phyloP scores from a whole-genome alignment of 1,140 invertebrate genomes.

The honey bee (Apis mellifera) region DNA sequence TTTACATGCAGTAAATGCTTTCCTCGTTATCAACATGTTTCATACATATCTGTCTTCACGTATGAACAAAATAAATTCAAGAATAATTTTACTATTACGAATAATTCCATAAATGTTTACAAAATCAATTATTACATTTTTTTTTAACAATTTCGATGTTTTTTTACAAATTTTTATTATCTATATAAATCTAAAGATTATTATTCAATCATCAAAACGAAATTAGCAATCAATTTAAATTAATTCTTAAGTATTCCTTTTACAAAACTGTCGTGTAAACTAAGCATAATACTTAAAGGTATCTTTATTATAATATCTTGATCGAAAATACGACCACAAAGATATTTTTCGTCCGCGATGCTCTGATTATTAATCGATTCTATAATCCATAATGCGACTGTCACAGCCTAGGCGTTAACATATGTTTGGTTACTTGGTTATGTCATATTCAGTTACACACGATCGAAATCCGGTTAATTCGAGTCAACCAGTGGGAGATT shows the following conservation, averaged over 20 bases:
- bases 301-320: not conserved
- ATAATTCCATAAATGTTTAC: too few species aligned
- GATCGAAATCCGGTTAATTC: not conserved
- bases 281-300: not conserved
- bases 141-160: too few species aligned
- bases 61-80: too few species aligned
- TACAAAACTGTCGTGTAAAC: not conserved
- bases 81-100: too few species aligned
- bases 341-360: not conserved
- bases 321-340: not conserved
- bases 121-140: too few species aligned
- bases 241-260: not conserved
- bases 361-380: not conserved
- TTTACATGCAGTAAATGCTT: too few species aligned
- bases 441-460: slow-evolving; percentile 25
- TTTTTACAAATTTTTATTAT: too few species aligned
- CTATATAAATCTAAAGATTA: too few species aligned
- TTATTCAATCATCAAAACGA: not conserved
- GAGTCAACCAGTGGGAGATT: not conserved
- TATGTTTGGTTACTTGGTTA: not conserved
- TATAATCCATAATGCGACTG: not conserved
- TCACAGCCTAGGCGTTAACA: not conserved
- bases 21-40: too few species aligned
- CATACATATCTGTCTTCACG: too few species aligned
- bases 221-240: not conserved